phyloP scores from a whole-genome alignment of 2,888 invertebrate genomes.

The Xylota sylvarum region DNA sequence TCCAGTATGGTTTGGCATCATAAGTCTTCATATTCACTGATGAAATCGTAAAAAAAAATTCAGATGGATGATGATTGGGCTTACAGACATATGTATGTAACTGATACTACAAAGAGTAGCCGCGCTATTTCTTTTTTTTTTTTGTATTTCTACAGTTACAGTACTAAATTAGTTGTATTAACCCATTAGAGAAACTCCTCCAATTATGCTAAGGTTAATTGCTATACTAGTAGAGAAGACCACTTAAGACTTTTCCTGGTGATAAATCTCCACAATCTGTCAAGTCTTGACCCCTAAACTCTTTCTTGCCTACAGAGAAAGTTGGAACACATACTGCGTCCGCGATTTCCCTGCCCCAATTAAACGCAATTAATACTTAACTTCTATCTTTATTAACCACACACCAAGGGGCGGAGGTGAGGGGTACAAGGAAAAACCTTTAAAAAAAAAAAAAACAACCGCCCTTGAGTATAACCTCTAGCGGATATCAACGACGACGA shows the following conservation, averaged over 20 bases:
- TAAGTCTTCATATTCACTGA: too few species aligned
- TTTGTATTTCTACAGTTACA: too few species aligned
- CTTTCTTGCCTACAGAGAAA: neutral
- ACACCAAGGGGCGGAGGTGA: neutral
- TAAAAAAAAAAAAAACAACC: constrained; percentile 18
- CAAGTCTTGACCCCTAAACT: neutral
- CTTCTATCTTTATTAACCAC: constrained; percentile 63
- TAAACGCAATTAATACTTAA: constrained; percentile 67
- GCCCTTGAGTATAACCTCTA: constrained; percentile 62
- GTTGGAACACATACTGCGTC: neutral
- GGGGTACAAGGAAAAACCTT: constrained; percentile 44
- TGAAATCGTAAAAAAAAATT: too few species aligned
- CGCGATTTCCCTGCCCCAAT: constrained; percentile 46
- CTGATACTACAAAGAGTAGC: too few species aligned
- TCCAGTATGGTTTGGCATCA: too few species aligned
- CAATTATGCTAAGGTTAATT: too few species aligned
- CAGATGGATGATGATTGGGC: too few species aligned
- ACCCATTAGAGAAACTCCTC: too few species aligned
- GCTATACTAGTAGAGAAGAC: too few species aligned
- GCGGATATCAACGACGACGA: constrained; percentile 56
- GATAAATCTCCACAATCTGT: neutral
- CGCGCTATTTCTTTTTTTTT: too few species aligned
- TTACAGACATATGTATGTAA: too few species aligned
- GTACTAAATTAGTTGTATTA: too few species aligned
- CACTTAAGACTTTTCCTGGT: neutral